Base-by-base conservation (phyloP, 2,888 invertebrate genomes). In the Rhagonycha fulva region DNA sequence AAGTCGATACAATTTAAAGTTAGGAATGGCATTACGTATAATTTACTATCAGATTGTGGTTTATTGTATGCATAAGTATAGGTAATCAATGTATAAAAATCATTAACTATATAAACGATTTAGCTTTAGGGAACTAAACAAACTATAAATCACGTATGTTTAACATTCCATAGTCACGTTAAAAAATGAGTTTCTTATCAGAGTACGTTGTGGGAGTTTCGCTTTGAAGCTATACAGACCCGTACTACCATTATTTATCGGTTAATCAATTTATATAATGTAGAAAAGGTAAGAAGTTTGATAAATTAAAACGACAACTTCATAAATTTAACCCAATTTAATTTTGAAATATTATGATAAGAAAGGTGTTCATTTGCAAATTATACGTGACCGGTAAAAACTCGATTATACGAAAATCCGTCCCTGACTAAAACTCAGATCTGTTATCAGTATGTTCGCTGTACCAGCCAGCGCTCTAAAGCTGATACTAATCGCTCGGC, bases 131-230 rank as follows among this genome's bases (percentile, higher is more conserved):
- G 79, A 78, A 78, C 75, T 75, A 76, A 79, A 76, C 70, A 74
- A 78, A 76, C 76, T 72, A 79, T 79, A 79, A 79, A 79, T 79
- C 79, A 76, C 73, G 74, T 79, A 78, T 78, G 78, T 76, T 79
- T 79, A 78, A 78, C 79, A 79, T 79, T 79, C 79, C 75, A 75
- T 70, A 74, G 74, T 62, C 76, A 78, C 74, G 74, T 75, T 73
- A 76, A 76, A 70, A 73, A 76, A 70, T 73, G 73, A 73, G 76
- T 76, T 76, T 70, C 68, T 76, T 76, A 76, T 76, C 76, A 74
- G 76, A 66, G 70, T 69, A 66, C 70, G 76, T 73, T 76, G 76
- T 76, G 76, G 76, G 76, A 73, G 76, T 76, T 67, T 76, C 70
- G 73, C 74, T 76, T 66, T 70, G 73, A 76, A 73, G 66, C 70